Base-by-base conservation (phyloP, 2,113 vertebrate species). In the Chlorocebus sabaeus region DNA sequence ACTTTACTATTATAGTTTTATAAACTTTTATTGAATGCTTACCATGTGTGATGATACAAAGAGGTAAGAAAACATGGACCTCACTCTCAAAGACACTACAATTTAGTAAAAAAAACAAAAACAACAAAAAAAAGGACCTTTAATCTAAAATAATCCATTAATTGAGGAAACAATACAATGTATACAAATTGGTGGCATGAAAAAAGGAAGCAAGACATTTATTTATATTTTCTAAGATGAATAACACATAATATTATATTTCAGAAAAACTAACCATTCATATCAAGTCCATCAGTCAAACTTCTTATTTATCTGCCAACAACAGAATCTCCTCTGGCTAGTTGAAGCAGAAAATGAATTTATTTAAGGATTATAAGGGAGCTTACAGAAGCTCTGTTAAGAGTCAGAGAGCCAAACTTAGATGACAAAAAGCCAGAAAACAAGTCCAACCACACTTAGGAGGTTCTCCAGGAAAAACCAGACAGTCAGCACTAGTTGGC, bases 301-400 rank as follows among this genome's bases (percentile, higher is more conserved):
- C 27, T 85, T 97, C 35, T 80, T 72, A 81, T 4, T 17, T 52
- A 59, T 64, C 40, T 90, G 70, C 20, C n/a, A 95, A 95, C 22
- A 91, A 84, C 68, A 96, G 76, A 97, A 93, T 75, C 59, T 94
- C 70, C 18, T 91, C 76, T 52, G n/a, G 48, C 52, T 89, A 43
- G 27, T 27, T 88, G 89, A 97, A 92, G 52, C n/a, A 61, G 43
- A 94, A 95, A 97, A 90, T 43, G 4, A 90, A 92, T 90, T 82
- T 83, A 94, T 67, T 82, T 91, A 91, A 90, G 67, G 11, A 59
- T 68, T 68, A 95, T 4, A 27, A 91, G 2, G n/a, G 23, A 85
- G 73, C 4, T 95, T 76, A 95, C 0, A 83, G 80, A 98, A 93
- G 20, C n/a, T 78, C 91, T 75, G 35, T 75, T 81, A 73, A 87